Evolutionary conservation across 1,140 invertebrate genomes (phyloP).

Genomic region (Drosophila truncata): DNA sequence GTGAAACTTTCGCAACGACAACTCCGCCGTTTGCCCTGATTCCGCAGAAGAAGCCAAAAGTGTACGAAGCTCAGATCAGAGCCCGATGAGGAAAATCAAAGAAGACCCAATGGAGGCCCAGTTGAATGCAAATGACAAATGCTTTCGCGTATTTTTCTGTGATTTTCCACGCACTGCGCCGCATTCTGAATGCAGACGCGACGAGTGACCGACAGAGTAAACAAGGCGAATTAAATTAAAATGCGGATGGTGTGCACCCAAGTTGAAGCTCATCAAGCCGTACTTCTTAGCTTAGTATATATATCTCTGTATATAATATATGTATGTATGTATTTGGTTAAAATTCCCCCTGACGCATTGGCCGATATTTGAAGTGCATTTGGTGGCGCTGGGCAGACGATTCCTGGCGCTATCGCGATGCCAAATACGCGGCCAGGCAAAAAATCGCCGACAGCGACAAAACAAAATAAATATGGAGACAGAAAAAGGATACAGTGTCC

Average conservation of each 20-base stretch:
- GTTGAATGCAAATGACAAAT: slow-evolving; percentile 56
- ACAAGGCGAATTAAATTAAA: slow-evolving; percentile 70
- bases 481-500: slow-evolving; percentile 39
- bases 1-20: slow-evolving; percentile 71
- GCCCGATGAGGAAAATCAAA: slow-evolving; percentile 38
- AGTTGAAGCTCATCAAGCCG: slow-evolving; percentile 14
- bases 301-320: neutral
- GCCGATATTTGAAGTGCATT: slow-evolving; percentile 68
- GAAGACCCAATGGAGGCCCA: slow-evolving; percentile 31
- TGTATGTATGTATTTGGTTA: slow-evolving; percentile 6
- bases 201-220: slow-evolving; percentile 38
- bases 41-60: slow-evolving; percentile 41
- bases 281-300: slow-evolving; percentile 2
- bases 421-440: slow-evolving; percentile 57
- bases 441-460: slow-evolving; percentile 60
- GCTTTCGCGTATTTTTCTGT: slow-evolving; percentile 45
- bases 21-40: slow-evolving; percentile 62
- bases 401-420: slow-evolving; percentile 77
- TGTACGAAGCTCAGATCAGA: slow-evolving; percentile 5
- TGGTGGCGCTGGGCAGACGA: slow-evolving; percentile 41
- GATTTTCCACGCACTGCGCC: slow-evolving; percentile 43
- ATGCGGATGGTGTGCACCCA: slow-evolving; percentile 55
- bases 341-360: slow-evolving; percentile 68
- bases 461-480: slow-evolving; percentile 36
- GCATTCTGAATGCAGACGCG: slow-evolving; percentile 57